A percentile compares a stretch with the other conserved stretches of the same genome.
phyloP scores from a whole-genome alignment of 2,113 vertebrate genomes.

The Galeopterus variegatus region DNA sequence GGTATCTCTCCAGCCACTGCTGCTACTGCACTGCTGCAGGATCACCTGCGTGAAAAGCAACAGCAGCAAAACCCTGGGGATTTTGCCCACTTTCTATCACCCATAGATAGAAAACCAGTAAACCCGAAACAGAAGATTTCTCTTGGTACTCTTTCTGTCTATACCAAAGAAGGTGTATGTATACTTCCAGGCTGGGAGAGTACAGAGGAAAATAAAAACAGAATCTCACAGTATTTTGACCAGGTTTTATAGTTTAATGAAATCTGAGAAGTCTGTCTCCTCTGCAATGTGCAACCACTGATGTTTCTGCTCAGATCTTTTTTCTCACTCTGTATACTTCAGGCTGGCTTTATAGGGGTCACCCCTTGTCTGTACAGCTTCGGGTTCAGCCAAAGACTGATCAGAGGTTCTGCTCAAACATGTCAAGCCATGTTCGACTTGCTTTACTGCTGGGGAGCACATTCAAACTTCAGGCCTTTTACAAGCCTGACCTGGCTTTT shows the following conservation, averaged over 20 bases:
- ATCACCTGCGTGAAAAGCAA: not conserved
- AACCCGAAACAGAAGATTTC: not conserved
- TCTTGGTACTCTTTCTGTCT: not conserved
- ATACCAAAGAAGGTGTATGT: not conserved
- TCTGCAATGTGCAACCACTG: not conserved
- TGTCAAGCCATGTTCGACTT: not conserved
- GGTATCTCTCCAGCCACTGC: not conserved
- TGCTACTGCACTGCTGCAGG: not conserved
- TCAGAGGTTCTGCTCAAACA: slow-evolving; percentile 31
- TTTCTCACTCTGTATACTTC: not conserved
- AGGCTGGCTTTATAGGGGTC: not conserved
- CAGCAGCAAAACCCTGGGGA: not conserved
- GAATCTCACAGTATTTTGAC: not conserved
- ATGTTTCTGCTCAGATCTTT: not conserved
- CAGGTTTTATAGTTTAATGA: not conserved
- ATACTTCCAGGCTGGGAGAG: not conserved
- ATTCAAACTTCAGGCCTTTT: not conserved
- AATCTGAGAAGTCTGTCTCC: not conserved
- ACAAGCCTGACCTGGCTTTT: not conserved
- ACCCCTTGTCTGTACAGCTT: not conserved
- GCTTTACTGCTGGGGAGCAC: not conserved
- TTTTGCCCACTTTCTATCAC: not conserved
- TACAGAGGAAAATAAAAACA: not conserved
- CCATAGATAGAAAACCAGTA: too few species aligned
- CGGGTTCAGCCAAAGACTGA: not conserved